Evolutionary conservation across 2,797 vertebrate genomes (phyloP).

Genomic region (Aratinga solstitialis): DNA sequence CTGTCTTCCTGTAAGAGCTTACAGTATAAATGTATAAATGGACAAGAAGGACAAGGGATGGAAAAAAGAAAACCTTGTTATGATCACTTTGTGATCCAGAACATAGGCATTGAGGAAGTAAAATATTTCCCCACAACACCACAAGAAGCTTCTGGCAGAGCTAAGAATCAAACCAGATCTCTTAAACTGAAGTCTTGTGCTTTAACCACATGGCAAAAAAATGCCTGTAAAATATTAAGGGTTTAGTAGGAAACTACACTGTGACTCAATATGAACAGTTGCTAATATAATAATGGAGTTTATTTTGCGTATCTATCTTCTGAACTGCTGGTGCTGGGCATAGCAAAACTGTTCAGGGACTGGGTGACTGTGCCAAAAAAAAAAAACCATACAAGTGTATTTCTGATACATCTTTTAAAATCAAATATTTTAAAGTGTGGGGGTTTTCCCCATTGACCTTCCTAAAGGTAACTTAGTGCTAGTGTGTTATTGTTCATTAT

Average conservation of each 20-base stretch:
- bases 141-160: neutral
- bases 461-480: neutral
- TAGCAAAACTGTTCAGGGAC: neutral
- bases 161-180: neutral
- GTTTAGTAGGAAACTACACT: neutral
- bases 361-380: neutral
- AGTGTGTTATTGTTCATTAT: neutral
- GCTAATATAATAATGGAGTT: neutral
- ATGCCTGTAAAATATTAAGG: neutral
- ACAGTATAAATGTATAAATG: neutral
- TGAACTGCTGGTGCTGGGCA: neutral
- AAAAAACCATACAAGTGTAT: neutral
- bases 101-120: neutral
- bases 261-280: neutral
- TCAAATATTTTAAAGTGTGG: neutral
- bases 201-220: neutral
- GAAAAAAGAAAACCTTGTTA: neutral
- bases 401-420: neutral
- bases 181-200: neutral
- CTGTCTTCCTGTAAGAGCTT: neutral
- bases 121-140: neutral
- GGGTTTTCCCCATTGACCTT: neutral
- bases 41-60: neutral
- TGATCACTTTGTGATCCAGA: neutral
- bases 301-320: neutral